Conservation (phyloP, 2,797 vertebrate genomes). For the Rousettus madagascariensis region DNA sequence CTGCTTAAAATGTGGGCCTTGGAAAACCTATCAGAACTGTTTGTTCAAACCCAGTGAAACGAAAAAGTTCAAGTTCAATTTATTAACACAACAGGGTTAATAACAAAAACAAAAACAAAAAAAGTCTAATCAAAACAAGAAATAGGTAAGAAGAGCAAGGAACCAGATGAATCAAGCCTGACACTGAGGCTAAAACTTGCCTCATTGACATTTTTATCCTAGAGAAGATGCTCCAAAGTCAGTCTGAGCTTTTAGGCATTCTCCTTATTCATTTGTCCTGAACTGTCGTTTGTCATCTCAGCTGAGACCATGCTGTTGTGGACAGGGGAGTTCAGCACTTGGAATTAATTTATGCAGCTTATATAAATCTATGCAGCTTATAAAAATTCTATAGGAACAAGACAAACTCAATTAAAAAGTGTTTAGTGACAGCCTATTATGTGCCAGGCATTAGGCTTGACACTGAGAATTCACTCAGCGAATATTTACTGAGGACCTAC, state of each 20-base stretch:
- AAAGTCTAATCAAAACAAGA: background rate
- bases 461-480: background rate
- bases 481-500: background rate
- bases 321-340: background rate
- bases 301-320: background rate
- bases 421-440: background rate
- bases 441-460: background rate
- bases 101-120: background rate
- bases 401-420: slow-evolving; percentile 8
- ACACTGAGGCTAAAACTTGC: background rate
- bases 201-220: background rate
- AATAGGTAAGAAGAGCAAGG: background rate
- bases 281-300: background rate
- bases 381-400: background rate
- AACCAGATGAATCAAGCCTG: background rate
- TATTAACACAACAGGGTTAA: background rate
- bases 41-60: slow-evolving; percentile 8
- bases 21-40: slow-evolving; percentile 44
- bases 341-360: background rate
- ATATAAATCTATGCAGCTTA: background rate
- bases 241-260: background rate
- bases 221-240: background rate
- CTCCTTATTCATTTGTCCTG: background rate
- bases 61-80: slow-evolving; percentile 55
- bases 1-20: slow-evolving; percentile 31